These are phyloP conservation scores for Drosophila mayri DNA, from an alignment of 1,140 invertebrate genomes.

Conservation along the genomic window DNA sequence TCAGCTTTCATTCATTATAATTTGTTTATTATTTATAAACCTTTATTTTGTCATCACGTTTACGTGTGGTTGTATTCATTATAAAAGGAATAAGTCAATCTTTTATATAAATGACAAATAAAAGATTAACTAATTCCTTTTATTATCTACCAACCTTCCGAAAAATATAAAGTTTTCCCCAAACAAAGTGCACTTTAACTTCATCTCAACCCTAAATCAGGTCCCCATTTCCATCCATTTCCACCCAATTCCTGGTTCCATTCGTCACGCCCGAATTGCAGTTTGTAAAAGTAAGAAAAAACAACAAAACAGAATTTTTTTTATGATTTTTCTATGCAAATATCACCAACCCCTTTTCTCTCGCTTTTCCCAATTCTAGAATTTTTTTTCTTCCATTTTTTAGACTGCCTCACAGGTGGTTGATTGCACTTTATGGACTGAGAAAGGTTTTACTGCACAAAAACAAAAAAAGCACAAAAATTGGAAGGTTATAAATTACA, in stretches of 20 bases:
- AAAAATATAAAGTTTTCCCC: constrained; percentile 13
- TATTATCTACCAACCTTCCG: constrained; percentile 12
- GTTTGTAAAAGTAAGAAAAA: constrained; percentile 23
- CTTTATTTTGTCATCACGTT: constrained; percentile 46
- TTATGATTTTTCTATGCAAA: constrained; percentile 79
- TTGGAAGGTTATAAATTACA: constrained; percentile 42
- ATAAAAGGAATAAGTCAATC: neutral
- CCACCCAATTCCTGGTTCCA: constrained; percentile 3
- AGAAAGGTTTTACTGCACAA: constrained; percentile 52
- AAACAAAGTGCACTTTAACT: constrained; percentile 25
- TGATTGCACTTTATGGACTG: constrained; percentile 70
- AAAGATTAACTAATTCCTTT: constrained; percentile 60
- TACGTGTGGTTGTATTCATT: neutral
- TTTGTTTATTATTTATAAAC: neutral
- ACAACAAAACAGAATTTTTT: constrained; percentile 36
- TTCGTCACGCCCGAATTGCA: constrained; percentile 70
- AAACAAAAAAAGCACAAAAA: constrained; percentile 1
- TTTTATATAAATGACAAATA: constrained; percentile 16
- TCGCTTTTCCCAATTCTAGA: constrained; percentile 10
- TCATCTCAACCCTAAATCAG: constrained; percentile 23
- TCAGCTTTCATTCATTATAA: neutral
- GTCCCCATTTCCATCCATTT: constrained; percentile 6
- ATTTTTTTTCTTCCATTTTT: constrained; percentile 16
- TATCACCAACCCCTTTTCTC: constrained; percentile 17
- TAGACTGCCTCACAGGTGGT: constrained; percentile 50